Percentiles rank a stretch among this genome's conserved stretches.
Conservation (phyloP, 64 coral and sea anemone genomes). For the Actinia equina region DNA sequence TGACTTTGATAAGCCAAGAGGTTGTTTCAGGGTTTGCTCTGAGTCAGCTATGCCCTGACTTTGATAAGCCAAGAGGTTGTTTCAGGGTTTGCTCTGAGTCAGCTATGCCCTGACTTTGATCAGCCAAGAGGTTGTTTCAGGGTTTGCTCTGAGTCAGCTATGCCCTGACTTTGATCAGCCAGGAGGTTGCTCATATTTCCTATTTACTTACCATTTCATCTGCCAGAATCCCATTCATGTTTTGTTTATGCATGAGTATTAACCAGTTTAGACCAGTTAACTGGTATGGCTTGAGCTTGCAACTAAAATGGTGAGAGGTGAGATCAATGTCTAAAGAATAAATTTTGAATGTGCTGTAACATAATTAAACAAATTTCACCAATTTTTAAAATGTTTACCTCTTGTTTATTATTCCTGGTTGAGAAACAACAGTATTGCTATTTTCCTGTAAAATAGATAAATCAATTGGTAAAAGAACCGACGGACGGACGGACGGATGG, state of each 20-base stretch:
- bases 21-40: too few relatives aligned
- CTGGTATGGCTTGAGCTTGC: constrained; percentile 88
- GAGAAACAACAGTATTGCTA: not conserved
- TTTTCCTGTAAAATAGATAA: not conserved
- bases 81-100: too few relatives aligned
- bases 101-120: too few relatives aligned
- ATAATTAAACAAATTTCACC: not conserved
- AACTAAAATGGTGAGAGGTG: not conserved
- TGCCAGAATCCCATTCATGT: constrained; percentile 86
- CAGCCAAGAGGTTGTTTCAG: too few relatives aligned
- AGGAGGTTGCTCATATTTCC: not conserved
- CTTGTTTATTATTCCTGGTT: constrained; percentile 8
- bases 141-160: too few relatives aligned
- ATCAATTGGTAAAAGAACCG: not conserved
- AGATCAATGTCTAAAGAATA: too few relatives aligned
- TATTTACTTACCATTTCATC: constrained; percentile 98
- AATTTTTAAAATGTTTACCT: not conserved
- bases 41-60: too few relatives aligned
- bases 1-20: too few relatives aligned
- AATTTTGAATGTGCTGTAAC: too few relatives aligned
- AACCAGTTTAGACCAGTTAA: constrained; percentile 91
- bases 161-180: too few relatives aligned
- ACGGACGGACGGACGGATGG: not conserved
- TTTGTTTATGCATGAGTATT: constrained; percentile 69
- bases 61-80: too few relatives aligned